Evolutionary conservation across 1,140 invertebrate species (phyloP).

Genomic region (Trissolcus basalis): DNA sequence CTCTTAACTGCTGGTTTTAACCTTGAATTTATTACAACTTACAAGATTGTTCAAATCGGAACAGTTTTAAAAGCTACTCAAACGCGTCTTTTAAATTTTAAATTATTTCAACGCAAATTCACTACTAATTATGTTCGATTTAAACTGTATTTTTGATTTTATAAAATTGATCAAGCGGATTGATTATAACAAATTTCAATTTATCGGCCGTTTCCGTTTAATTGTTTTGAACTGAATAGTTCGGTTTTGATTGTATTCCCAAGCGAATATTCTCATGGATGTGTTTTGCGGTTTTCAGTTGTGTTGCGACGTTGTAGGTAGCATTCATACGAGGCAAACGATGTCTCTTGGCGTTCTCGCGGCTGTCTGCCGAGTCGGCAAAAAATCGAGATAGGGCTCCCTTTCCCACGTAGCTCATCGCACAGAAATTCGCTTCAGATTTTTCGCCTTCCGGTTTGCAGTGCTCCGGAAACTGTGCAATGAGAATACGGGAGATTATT

Average conservation of each 20-base stretch:
- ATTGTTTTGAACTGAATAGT: conserved; percentile 11
- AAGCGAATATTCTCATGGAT: conserved; percentile 31
- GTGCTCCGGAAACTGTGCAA: conserved; percentile 22
- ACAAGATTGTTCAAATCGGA: too few species aligned
- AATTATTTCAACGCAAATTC: too few species aligned
- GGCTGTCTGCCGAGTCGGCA: conserved; percentile 43
- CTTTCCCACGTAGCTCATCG: conserved; percentile 42
- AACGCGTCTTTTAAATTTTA: too few species aligned
- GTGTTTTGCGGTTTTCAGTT: conserved; percentile 37
- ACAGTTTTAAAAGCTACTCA: too few species aligned
- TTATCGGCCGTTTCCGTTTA: conserved; percentile 37
- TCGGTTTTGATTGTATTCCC: conserved; percentile 16
- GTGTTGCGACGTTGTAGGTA: conserved; percentile 34
- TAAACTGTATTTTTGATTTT: too few species aligned
- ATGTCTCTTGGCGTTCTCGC: conserved; percentile 44
- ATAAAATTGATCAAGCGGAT: too few species aligned
- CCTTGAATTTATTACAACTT: too few species aligned
- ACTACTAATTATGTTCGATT: too few species aligned
- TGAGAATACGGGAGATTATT: conserved; percentile 19
- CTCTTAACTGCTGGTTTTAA: not conserved
- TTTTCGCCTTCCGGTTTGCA: conserved; percentile 38
- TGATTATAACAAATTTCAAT: too few species aligned
- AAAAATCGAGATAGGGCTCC: conserved; percentile 47
- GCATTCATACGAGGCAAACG: conserved; percentile 45
- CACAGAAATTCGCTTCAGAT: conserved; percentile 33